These are phyloP conservation scores for Drosophila kokeensis DNA, from an alignment of 2,888 invertebrate species.

Conservation along the genomic window DNA sequence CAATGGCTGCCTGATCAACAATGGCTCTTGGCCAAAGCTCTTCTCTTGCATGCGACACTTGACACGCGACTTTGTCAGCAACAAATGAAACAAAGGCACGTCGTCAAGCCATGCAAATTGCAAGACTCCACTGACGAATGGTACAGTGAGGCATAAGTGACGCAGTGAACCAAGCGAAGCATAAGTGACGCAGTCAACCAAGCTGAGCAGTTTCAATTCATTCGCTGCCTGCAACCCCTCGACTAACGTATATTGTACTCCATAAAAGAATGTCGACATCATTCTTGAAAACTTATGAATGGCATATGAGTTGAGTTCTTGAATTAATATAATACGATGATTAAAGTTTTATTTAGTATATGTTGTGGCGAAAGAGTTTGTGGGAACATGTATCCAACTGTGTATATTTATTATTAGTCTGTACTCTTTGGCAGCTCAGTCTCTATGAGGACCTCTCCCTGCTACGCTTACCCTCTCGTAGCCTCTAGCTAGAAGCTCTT, in stretches of 20 bases:
- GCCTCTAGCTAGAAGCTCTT: constrained; percentile 22
- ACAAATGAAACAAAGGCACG: constrained; percentile 36
- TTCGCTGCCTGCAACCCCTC: neutral
- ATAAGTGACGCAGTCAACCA: constrained; percentile 5
- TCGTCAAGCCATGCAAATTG: constrained; percentile 12
- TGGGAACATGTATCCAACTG: constrained; percentile 27
- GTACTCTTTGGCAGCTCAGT: constrained; percentile 27
- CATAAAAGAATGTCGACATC: constrained; percentile 12
- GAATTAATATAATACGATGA: neutral
- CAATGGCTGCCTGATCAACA: constrained; percentile 21
- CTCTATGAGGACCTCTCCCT: neutral
- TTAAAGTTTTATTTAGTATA: neutral
- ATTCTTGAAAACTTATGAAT: constrained; percentile 4
- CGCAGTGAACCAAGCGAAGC: constrained; percentile 13
- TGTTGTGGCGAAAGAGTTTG: constrained; percentile 37
- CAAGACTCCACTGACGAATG: neutral
- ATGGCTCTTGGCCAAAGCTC: constrained; percentile 23
- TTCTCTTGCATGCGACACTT: constrained; percentile 55
- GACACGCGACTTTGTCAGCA: constrained; percentile 67
- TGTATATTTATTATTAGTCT: constrained; percentile 49
- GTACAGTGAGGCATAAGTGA: neutral
- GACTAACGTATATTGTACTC: constrained; percentile 5
- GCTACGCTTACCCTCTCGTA: neutral
- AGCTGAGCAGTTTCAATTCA: constrained; percentile 23
- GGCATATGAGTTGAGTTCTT: constrained; percentile 9